phyloP scores from a whole-genome alignment of 2,888 invertebrate genomes.

The Xanthorhoe spadicearia region DNA sequence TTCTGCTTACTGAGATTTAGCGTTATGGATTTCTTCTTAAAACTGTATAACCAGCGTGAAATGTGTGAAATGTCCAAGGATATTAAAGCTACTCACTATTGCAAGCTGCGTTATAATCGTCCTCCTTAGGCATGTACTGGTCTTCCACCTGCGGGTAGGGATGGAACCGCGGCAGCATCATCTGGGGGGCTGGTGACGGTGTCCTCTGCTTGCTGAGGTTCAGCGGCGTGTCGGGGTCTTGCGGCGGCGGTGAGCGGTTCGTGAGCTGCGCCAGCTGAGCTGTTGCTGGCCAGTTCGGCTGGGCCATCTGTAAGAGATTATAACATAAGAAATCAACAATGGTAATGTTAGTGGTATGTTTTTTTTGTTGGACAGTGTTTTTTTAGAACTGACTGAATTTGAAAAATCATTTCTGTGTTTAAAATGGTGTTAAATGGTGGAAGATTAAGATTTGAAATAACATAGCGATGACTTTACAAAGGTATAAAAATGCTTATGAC shows the following conservation, averaged over 20 bases:
- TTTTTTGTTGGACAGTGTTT: no score
- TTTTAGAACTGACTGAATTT: not conserved
- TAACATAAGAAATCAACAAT: not conserved
- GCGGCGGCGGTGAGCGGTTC: conserved; percentile 84
- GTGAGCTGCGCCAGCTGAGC: conserved; percentile 90
- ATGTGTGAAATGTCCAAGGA: no score
- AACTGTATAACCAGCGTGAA: no score
- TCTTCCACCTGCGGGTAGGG: conserved; percentile 80
- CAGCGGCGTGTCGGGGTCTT: conserved; percentile 92
- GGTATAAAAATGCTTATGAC: no score
- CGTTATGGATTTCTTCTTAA: no score
- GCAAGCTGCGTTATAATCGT: conserved; percentile 72
- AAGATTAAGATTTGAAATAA: no score
- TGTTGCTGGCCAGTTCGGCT: conserved; percentile 87
- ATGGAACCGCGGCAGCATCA: conserved; percentile 83
- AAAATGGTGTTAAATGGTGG: no score
- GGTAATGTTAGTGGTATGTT: no score
- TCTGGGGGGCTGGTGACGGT: conserved; percentile 83
- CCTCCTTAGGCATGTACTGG: conserved; percentile 75
- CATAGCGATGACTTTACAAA: no score
- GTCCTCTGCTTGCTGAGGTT: conserved; percentile 95
- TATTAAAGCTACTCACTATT: conserved; percentile 70
- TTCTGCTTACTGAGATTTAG: no score
- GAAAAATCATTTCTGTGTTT: no score
- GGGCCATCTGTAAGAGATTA: conserved; percentile 64